Percentiles rank a stretch among this genome's conserved stretches.
phyloP scores from a whole-genome alignment of 2,797 vertebrate genomes.

The Graptemys geographica region DNA sequence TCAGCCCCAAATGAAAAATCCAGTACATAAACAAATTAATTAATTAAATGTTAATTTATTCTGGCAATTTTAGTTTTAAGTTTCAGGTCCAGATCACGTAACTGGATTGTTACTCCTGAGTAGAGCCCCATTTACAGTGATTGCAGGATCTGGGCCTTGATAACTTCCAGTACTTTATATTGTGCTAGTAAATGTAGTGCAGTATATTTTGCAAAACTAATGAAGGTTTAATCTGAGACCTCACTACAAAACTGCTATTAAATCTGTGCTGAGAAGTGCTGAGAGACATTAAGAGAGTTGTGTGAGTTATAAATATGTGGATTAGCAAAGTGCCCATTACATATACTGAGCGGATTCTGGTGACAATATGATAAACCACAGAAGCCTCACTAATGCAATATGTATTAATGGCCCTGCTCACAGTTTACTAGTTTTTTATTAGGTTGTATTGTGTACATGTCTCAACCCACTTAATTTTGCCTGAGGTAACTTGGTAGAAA shows the following conservation, averaged over 20 bases:
- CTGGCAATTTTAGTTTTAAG: not conserved
- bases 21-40: not conserved
- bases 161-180: not conserved
- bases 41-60: not conserved
- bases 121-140: not conserved
- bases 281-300: not conserved
- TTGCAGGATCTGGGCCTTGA: not conserved
- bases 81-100: slow-evolving; percentile 1
- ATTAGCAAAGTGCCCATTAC: slow-evolving; percentile 23
- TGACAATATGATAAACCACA: not conserved
- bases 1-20: slow-evolving; percentile 5
- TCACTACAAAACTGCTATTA: not conserved
- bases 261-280: slow-evolving; percentile 11
- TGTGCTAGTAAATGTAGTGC: not conserved
- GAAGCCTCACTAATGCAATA: not conserved
- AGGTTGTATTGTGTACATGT: not conserved
- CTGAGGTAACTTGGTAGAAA: slow-evolving; percentile 5
- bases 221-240: not conserved
- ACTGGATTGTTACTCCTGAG: not conserved
- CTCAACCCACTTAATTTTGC: not conserved
- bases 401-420: not conserved
- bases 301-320: slow-evolving; percentile 8
- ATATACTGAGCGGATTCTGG: not conserved
- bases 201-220: not conserved
- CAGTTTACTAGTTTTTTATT: not conserved